Conservation (phyloP, 2,888 invertebrate species). For the Polymixis lichenea region DNA sequence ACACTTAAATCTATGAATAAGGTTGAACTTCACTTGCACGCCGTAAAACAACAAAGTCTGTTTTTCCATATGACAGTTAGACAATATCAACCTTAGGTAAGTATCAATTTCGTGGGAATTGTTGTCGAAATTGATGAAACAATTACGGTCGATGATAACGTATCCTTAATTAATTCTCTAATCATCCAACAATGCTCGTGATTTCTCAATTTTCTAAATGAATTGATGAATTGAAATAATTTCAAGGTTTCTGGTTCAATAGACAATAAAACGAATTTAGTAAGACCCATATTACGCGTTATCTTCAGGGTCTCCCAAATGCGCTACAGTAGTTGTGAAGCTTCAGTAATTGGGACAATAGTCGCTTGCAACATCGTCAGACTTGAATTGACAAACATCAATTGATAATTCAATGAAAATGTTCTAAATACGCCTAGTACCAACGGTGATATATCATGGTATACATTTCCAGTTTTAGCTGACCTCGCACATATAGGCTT, state of each 20-base stretch:
- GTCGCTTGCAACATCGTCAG: background rate
- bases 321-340: background rate
- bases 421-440: too few species aligned
- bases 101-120: too few species aligned
- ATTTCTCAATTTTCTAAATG: background rate
- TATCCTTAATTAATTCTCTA: background rate
- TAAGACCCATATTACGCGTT: background rate
- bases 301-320: background rate
- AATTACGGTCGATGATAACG: too few species aligned
- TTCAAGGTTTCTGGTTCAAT: background rate
- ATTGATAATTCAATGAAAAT: background rate
- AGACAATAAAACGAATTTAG: slow-evolving; percentile 13
- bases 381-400: background rate
- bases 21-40: too few species aligned
- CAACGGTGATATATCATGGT: too few species aligned
- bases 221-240: background rate
- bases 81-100: too few species aligned
- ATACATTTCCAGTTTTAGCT: too few species aligned
- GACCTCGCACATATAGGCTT: too few species aligned
- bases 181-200: background rate
- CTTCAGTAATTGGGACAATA: background rate
- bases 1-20: too few species aligned
- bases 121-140: too few species aligned
- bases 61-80: too few species aligned
- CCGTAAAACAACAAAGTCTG: too few species aligned